Conservation (phyloP, 2,888 invertebrate species). For the Hirtodrosophila trivittata region DNA sequence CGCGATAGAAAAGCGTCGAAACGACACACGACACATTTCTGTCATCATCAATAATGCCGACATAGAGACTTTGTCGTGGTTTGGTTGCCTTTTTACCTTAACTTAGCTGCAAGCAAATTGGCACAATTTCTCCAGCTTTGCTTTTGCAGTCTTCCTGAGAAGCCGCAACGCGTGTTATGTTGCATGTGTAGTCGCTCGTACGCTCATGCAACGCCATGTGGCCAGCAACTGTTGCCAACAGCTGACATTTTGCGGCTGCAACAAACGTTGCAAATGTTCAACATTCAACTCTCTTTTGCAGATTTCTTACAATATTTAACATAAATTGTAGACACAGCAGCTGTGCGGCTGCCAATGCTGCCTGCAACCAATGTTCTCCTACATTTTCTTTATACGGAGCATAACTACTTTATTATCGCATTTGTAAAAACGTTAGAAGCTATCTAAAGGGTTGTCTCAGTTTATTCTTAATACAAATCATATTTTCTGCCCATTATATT, state of each 20-base stretch:
- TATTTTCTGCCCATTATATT: too few relatives aligned
- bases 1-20: slow-evolving; percentile 49
- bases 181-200: slow-evolving; percentile 52
- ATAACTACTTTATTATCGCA: slow-evolving; percentile 19
- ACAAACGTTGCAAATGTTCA: slow-evolving; percentile 34
- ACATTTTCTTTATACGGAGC: slow-evolving; percentile 15
- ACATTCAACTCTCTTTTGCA: slow-evolving; percentile 62
- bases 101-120: slow-evolving; percentile 64
- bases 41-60: slow-evolving; percentile 80
- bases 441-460: neutral
- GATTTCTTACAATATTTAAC: slow-evolving; percentile 70
- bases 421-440: slow-evolving; percentile 28
- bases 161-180: slow-evolving; percentile 62
- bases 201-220: slow-evolving; percentile 51
- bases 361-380: slow-evolving; percentile 13
- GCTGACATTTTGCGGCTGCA: slow-evolving; percentile 55
- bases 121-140: slow-evolving; percentile 71
- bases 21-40: slow-evolving; percentile 72
- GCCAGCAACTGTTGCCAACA: slow-evolving; percentile 46
- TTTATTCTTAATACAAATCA: too few relatives aligned
- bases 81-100: slow-evolving; percentile 40
- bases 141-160: neutral
- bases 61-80: slow-evolving; percentile 46
- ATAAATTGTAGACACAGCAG: slow-evolving; percentile 64
- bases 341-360: slow-evolving; percentile 24